Conservation (phyloP, 2,888 invertebrate genomes). For the Zootermopsis nevadensis region DNA sequence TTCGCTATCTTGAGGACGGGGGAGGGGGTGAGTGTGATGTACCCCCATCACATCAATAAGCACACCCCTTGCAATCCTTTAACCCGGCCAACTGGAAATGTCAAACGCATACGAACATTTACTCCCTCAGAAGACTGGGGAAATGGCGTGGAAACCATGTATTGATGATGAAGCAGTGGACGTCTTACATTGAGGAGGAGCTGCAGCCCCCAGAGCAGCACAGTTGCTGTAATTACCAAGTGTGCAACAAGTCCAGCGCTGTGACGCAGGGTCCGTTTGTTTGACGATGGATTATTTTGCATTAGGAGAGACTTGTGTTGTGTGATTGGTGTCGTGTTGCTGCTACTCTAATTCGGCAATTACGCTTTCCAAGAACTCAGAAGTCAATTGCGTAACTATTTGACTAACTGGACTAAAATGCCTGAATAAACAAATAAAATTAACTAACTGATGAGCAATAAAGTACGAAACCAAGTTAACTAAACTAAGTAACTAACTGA, state of each 20-base stretch:
- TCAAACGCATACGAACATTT: conserved; percentile 46
- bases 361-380: too few relatives aligned
- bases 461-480: too few relatives aligned
- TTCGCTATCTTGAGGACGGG: not conserved
- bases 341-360: too few relatives aligned
- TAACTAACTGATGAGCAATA: too few relatives aligned
- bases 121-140: conserved; percentile 22
- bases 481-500: too few relatives aligned
- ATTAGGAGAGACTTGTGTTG: too few relatives aligned
- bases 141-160: conserved; percentile 46
- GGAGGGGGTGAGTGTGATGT: not conserved
- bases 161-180: conserved; percentile 11
- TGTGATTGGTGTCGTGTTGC: too few relatives aligned
- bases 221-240: not conserved
- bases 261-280: too few relatives aligned
- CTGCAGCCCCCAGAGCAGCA: not conserved
- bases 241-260: not conserved
- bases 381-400: too few relatives aligned
- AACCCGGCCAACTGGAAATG: conserved; percentile 50
- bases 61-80: conserved; percentile 45
- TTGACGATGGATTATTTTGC: too few relatives aligned
- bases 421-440: too few relatives aligned
- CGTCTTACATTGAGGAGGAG: not conserved
- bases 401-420: too few relatives aligned
- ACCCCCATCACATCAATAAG: conserved; percentile 16